Evolutionary conservation across 2,113 vertebrate species (phyloP), one percentile per base, ranked within the genome.

Genomic region (Ictalurus furcatus): DNA sequence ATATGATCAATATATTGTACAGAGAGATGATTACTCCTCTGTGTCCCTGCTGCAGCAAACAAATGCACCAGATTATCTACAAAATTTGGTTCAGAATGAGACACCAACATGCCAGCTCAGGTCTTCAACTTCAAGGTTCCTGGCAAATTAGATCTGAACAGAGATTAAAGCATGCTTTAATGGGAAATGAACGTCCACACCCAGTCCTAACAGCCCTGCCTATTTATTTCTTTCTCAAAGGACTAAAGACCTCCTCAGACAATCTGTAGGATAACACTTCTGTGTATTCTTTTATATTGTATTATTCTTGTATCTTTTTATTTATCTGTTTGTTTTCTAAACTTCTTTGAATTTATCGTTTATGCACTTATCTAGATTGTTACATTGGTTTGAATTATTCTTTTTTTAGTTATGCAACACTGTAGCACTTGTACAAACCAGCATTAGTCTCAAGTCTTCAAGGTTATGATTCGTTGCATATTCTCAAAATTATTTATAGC

Each of bases 71-170:
- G 74, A 78, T 25, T 48, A 28, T 52, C 40, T n/a, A 78, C 40
- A 78, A 28, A 44, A 4, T 23, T 78, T 23, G 9, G 23, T 28
- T 78, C 19, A 78, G 19, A 80, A 80, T 16, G 52, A 19, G 17
- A 58, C 78, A n/a, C 3, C 16, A 34, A 58, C 52, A 81, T 81
- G 25, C 44, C 48, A 54, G 5, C 73, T 48, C 17, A 37, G 16
- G 71, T 40, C 34, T 73, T 73, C 71, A 73, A 40, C 17, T 9
- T 40, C 74, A 78, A 11, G 19, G 74, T 54, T 28, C 28, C 78
- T 80, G 14, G 44, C 13, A 54, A 80, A 80, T 80, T n/a, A n/a
- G 44, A 80, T 80, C 48, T 80, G 40, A 78, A 78, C 40, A 52
- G 25, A 54, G 44, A 80, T 54, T 80, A 54, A 80, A 80, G 78